Percentiles rank a stretch among this genome's conserved stretches.
Conservation (phyloP, 2,888 invertebrate species). For the Nowickia ferox region DNA sequence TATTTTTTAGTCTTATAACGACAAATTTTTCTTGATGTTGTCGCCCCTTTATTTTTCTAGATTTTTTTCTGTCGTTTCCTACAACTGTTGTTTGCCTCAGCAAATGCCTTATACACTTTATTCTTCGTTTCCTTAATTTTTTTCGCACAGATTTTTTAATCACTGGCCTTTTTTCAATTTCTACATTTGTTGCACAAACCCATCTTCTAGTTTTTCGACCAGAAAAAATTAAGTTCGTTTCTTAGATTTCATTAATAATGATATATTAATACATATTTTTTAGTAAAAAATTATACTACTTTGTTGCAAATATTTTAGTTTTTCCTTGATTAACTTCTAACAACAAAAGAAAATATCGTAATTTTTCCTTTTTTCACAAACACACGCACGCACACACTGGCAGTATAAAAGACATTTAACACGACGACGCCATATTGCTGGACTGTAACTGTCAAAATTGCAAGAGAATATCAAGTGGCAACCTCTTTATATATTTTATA, state of each 20-base stretch:
- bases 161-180: conserved; percentile 56
- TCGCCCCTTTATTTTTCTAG: conserved; percentile 28
- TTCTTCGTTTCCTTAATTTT: conserved; percentile 62
- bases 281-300: conserved; percentile 57
- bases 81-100: conserved; percentile 60
- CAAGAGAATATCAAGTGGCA: conserved; percentile 30
- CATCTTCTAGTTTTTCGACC: conserved; percentile 66
- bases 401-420: conserved; percentile 73
- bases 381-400: conserved; percentile 55
- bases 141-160: conserved; percentile 65
- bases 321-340: conserved; percentile 72
- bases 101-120: conserved; percentile 63
- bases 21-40: conserved; percentile 27
- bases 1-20: conserved; percentile 35
- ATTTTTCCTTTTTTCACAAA: conserved; percentile 67
- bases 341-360: conserved; percentile 77
- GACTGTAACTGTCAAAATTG: conserved; percentile 51
- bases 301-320: conserved; percentile 59
- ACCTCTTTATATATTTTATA: too few relatives aligned
- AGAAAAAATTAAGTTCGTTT: conserved; percentile 41
- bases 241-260: conserved; percentile 36
- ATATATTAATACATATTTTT: conserved; percentile 28
- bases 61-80: conserved; percentile 44
- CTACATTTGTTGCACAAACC: conserved; percentile 72
- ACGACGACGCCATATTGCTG: conserved; percentile 81